Base-by-base conservation (phyloP, 2,113 vertebrate genomes). In the Percopsis transmontana region DNA sequence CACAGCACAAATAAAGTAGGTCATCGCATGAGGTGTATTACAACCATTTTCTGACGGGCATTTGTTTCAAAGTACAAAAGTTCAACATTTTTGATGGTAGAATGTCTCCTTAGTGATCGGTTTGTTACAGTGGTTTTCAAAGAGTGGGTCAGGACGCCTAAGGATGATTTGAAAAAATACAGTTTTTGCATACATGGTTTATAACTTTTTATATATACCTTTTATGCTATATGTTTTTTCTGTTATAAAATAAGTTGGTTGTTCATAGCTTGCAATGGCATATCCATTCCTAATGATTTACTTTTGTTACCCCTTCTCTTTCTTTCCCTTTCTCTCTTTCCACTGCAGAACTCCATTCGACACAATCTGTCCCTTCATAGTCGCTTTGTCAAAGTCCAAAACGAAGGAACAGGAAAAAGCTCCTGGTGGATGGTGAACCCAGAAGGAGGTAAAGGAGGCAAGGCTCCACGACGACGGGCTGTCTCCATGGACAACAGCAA, bases 381-480 rank as follows among this genome's bases (percentile, higher is more conserved):
- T 68, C 94, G 97, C 18, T 99, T 99, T 41, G 94, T 98, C 85
- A 92, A 96, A 57, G 96, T 99, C 66, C 97, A 99, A 85, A 99
- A 99, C 39, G 97, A 99, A 88, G 97, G 97, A 20, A 97, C 97
- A 0, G 97, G 97, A 61, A 99, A 99, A 79, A 99, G 97, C 77
- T 99, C 97, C 0, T 99, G 97, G 97, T 99, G 97, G 97, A 96
- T 98, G 94, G 96, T 99, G 89, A 98, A 98, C 76, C 96, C 97
- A 0, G 97, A 99, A 0, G 97, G 96, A 0, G 96, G 96, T 0
- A 99, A 99, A 88, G 96, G 96, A 0, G 97, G 97, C 16, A 99
- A 99, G 85, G 95, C 96, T 0, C 97, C 97, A 0, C 90, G 97
- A 1, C 91, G 97, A n/a, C 93, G 97, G 0, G 97, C 97, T 0